Percentiles rank a stretch among this genome's conserved stretches.
These are phyloP conservation scores for Misgurnus mizolepis DNA, from an alignment of 2,113 vertebrate genomes.

Conservation along the genomic window DNA sequence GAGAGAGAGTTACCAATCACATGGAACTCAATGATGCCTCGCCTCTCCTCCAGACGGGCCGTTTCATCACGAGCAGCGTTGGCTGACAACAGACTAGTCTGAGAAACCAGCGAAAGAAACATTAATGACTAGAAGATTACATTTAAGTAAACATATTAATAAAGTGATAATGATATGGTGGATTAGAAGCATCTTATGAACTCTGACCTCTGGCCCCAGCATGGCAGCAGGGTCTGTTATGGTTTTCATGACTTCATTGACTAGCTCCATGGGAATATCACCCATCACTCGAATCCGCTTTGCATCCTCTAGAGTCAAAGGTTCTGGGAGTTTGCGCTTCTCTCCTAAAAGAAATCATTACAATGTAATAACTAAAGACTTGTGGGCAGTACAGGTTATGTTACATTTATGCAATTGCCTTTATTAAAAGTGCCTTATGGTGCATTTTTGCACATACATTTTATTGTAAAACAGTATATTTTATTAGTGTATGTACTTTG, in stretches of 20 bases:
- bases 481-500: no score
- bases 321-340: slow-evolving; percentile 93
- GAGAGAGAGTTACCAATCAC: slow-evolving; percentile 97
- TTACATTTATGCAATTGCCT: no score
- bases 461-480: no score
- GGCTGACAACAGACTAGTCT: slow-evolving; percentile 95
- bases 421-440: no score
- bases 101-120: background rate
- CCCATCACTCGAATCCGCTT: slow-evolving; percentile 97
- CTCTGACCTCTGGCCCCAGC: slow-evolving; percentile 90
- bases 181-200: background rate
- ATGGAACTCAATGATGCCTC: slow-evolving; percentile 97
- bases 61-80: slow-evolving; percentile 96
- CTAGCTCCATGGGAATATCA: slow-evolving; percentile 98
- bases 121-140: background rate
- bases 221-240: slow-evolving; percentile 97
- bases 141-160: background rate
- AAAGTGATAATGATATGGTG: no score
- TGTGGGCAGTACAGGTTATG: no score
- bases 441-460: no score
- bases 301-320: slow-evolving; percentile 92
- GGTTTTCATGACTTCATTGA: slow-evolving; percentile 98
- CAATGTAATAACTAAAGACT: background rate
- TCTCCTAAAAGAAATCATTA: slow-evolving; percentile 77
- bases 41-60: slow-evolving; percentile 91